Evolutionary conservation across 1,140 invertebrate species (phyloP).

Genomic region (Lucilia cuprina): DNA sequence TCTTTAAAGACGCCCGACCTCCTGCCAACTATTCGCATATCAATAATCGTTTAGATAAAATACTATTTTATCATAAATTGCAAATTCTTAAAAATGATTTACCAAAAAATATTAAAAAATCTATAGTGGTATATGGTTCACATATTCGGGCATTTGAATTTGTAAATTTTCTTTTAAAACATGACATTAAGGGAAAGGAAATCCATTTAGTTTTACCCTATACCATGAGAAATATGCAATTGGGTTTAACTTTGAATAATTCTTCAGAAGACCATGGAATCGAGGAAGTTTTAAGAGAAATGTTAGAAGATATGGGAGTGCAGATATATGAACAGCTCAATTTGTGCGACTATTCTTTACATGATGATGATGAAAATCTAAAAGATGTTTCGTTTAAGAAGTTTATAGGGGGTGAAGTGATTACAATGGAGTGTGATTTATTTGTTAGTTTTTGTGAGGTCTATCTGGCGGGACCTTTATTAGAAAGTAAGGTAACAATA

Average conservation of each 20-base stretch:
- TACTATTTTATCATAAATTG: slow-evolving; percentile 50
- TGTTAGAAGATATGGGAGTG: slow-evolving; percentile 43
- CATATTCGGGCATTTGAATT: slow-evolving; percentile 49
- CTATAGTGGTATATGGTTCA: slow-evolving; percentile 46
- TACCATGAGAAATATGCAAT: not conserved
- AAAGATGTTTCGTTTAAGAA: slow-evolving; percentile 41
- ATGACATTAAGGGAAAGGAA: slow-evolving; percentile 36
- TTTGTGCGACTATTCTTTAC: slow-evolving; percentile 40
- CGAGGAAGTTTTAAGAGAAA: slow-evolving; percentile 44
- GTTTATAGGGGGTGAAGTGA: not conserved
- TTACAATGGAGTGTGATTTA: slow-evolving; percentile 46
- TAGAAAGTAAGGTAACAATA: slow-evolving; percentile 9
- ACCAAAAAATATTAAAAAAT: slow-evolving; percentile 29
- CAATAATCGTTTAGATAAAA: slow-evolving; percentile 48
- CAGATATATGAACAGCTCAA: slow-evolving; percentile 32
- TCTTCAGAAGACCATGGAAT: slow-evolving; percentile 46
- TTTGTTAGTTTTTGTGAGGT: slow-evolving; percentile 49
- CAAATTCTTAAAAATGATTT: slow-evolving; percentile 39
- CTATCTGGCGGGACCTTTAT: slow-evolving; percentile 20
- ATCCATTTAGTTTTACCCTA: slow-evolving; percentile 43
- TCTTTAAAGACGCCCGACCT: not conserved
- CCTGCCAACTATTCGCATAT: slow-evolving; percentile 50
- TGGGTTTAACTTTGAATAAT: slow-evolving; percentile 40
- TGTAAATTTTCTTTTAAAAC: slow-evolving; percentile 46
- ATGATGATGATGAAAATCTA: slow-evolving; percentile 22